These are phyloP conservation scores for Clarias magur DNA, from an alignment of 2,113 vertebrate genomes.

Conservation along the genomic window DNA sequence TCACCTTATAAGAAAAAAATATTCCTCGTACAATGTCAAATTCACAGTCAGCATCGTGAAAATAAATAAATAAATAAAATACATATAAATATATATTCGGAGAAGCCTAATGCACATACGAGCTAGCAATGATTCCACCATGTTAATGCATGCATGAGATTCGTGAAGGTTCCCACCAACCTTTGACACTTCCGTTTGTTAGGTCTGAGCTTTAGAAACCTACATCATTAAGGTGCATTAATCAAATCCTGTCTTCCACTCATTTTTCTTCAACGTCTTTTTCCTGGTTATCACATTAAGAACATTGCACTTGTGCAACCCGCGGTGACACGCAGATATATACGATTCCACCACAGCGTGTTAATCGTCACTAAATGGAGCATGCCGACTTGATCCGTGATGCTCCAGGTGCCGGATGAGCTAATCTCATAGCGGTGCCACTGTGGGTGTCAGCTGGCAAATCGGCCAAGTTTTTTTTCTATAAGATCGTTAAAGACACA, in stretches of 20 bases:
- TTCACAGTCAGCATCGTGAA: background rate
- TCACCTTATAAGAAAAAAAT: no score
- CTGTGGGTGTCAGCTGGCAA: slow-evolving; percentile 8
- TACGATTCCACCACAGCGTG: slow-evolving; percentile 8
- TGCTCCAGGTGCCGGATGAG: background rate
- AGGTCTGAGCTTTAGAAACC: background rate
- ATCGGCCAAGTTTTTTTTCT: background rate
- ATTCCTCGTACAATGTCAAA: no score
- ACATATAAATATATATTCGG: no score
- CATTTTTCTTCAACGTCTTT: background rate
- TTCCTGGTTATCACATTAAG: background rate
- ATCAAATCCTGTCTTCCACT: background rate
- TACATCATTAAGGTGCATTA: background rate
- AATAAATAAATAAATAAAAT: background rate
- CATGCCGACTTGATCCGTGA: slow-evolving; percentile 7
- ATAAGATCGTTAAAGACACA: slow-evolving; percentile 19
- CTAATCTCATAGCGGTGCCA: background rate
- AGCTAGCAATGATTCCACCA: background rate
- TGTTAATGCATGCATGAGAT: background rate
- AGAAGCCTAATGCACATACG: no score
- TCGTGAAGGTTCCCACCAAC: background rate
- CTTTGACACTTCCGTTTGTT: background rate
- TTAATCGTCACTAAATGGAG: slow-evolving; percentile 32
- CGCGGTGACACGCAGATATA: slow-evolving; percentile 16
- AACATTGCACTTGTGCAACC: slow-evolving; percentile 1